A percentile compares a stretch with the other conserved stretches of the same genome.
Conservation (phyloP, 1,140 invertebrate genomes). For the Idris sp. region DNA sequence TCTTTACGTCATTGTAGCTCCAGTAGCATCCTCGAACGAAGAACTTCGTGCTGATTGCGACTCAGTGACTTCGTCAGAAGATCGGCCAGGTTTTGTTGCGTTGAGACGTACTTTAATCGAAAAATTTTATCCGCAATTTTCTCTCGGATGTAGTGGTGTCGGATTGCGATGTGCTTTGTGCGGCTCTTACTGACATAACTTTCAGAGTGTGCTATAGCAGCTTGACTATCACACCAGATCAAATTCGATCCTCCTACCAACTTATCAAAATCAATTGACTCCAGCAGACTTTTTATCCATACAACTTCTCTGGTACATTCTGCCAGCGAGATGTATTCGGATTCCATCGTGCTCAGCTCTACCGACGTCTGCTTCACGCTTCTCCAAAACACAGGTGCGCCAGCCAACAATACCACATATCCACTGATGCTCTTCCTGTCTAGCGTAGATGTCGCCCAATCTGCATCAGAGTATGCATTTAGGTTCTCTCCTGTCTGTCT, state of each 20-base stretch:
- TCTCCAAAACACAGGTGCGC: conserved; percentile 44
- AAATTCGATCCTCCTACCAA: too few relatives aligned
- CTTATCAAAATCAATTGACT: too few relatives aligned
- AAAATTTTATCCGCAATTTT: conserved; percentile 17
- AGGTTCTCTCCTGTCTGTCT: conserved; percentile 3
- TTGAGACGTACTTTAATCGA: conserved; percentile 20
- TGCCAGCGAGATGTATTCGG: conserved; percentile 65
- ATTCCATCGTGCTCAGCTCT: background rate
- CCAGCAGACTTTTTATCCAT: too few relatives aligned
- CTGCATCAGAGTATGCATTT: conserved; percentile 65
- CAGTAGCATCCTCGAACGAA: conserved; percentile 17
- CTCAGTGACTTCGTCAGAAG: conserved; percentile 17
- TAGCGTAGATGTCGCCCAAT: conserved; percentile 64
- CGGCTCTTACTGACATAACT: conserved; percentile 21
- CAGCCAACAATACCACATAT: conserved; percentile 62
- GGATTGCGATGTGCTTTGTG: conserved; percentile 64
- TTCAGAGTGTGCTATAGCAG: too few relatives aligned
- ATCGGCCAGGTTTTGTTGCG: conserved; percentile 25
- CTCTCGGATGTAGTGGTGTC: conserved; percentile 55
- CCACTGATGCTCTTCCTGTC: conserved; percentile 66
- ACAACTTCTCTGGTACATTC: conserved; percentile 43
- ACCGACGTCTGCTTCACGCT: too few relatives aligned
- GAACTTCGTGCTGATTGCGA: conserved; percentile 6
- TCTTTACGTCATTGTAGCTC: background rate
- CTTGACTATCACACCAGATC: too few relatives aligned